Conservation (phyloP, 2,113 vertebrate genomes). For the Lophura nycthemera region DNA sequence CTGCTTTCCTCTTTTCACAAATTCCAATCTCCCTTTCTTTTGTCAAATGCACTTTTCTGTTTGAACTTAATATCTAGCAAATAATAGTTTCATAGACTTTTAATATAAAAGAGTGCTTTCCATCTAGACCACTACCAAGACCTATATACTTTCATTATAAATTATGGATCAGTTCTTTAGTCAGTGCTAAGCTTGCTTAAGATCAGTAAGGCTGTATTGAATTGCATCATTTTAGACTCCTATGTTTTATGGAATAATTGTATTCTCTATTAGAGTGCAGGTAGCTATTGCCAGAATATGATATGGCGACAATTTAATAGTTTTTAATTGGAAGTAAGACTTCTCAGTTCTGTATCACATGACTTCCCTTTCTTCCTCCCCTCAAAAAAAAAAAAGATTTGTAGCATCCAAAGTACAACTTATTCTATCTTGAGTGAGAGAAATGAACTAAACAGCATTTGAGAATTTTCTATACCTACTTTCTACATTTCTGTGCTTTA, state of each 20-base stretch:
- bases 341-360: neutral
- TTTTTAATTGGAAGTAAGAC: neutral
- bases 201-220: neutral
- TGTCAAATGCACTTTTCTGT: neutral
- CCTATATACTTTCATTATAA: conserved; percentile 21
- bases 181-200: neutral
- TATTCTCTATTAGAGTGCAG: neutral
- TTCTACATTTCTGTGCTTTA: neutral
- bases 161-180: neutral
- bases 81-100: conserved; percentile 28
- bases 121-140: neutral
- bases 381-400: neutral
- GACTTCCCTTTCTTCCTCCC: no score
- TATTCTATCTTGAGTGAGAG: neutral
- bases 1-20: neutral
- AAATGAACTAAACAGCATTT: neutral
- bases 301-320: neutral
- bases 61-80: neutral
- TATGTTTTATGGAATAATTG: neutral
- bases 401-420: neutral
- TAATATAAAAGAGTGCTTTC: conserved; percentile 22
- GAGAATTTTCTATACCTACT: neutral
- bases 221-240: neutral
- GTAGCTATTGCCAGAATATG: neutral
- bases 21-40: conserved; percentile 20